Evolutionary conservation across 2,797 vertebrate species (phyloP), one percentile per base, ranked within the genome.

Genomic region (Leuciscus waleckii): DNA sequence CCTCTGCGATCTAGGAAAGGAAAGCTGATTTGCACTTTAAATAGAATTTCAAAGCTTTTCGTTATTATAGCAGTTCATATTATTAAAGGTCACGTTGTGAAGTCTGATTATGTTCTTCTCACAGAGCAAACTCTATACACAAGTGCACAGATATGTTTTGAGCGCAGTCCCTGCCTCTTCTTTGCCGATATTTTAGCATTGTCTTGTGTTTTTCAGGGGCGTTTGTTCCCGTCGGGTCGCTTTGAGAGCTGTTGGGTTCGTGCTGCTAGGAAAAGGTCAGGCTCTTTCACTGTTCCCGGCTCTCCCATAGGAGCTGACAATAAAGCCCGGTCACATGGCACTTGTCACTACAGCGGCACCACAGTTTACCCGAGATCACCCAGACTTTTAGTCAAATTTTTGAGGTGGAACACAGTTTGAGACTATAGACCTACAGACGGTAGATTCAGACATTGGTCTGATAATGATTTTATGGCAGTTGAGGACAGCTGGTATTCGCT

Each of bases 181-280:
- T 70, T 58, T 74, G 35, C 61, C 76, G 21, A 58, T 79, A 82
- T 74, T 87, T 32, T 41, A 41, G 58, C 23, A 46, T 79, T 67
- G 56, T 79, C 39, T 79, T 63, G 32, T 37, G n/a, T 19, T 19
- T 61, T 54, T 46, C 11, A 54, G 74, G 78, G 81, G 75, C 7
- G 46, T 83, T 65, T 79, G 43, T 67, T 56, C 32, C 82, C 7
- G 29, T 23, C 14, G 5, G 83, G 54, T 37, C 43, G 71, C 39
- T 69, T 70, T 78, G 54, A 73, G 73, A 61, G 71, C 78, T 61
- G 65, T 63, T 69, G 73, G 83, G 54, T 69, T 82, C 67, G 61
- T 75, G 79, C 73, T 87, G 79, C 21, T 75, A 35, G 35, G 67
- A 82, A 78, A 87, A 85, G 87, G 83, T 85, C 79, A 89, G 56